Conservation (phyloP, 92 coral and sea anemone species). For the Chrysogorgia sp. region DNA sequence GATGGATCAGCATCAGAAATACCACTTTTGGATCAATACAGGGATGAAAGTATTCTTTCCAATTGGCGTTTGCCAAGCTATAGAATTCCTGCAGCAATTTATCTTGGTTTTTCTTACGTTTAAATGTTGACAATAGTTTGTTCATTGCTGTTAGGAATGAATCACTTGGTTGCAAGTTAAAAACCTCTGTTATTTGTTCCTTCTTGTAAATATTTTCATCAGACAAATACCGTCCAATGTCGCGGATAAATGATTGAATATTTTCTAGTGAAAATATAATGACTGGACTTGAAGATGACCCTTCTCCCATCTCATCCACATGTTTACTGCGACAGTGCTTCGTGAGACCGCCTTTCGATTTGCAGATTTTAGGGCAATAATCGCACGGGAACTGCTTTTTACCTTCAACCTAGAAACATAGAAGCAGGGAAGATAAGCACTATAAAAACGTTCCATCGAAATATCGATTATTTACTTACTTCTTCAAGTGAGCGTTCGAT, state of each 20-base stretch:
- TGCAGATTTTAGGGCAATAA: constrained; percentile 12
- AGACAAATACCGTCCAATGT: background rate
- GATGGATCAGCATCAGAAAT: background rate
- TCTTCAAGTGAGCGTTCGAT: constrained; percentile 14
- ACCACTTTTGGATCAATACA: background rate
- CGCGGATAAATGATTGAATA: background rate
- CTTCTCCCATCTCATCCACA: background rate
- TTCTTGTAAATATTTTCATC: background rate
- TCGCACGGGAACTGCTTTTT: constrained; percentile 24
- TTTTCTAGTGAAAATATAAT: background rate
- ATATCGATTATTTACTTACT: background rate
- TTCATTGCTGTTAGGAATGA: background rate
- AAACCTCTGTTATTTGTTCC: constrained; percentile 4
- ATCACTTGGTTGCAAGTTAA: constrained; percentile 10
- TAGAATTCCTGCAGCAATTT: constrained; percentile 20
- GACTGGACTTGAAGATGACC: background rate
- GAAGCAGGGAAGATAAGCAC: background rate
- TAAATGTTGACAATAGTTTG: background rate
- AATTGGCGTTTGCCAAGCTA: constrained; percentile 9
- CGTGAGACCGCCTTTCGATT: constrained; percentile 18
- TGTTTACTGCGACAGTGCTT: constrained; percentile 1
- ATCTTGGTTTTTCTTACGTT: constrained; percentile 4
- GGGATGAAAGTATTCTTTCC: constrained; percentile 18
- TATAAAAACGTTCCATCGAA: background rate
- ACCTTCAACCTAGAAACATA: constrained; percentile 22